These are phyloP conservation scores for Sebastes kiyomatsui DNA, from an alignment of 2,797 vertebrate genomes.

Conservation along the genomic window DNA sequence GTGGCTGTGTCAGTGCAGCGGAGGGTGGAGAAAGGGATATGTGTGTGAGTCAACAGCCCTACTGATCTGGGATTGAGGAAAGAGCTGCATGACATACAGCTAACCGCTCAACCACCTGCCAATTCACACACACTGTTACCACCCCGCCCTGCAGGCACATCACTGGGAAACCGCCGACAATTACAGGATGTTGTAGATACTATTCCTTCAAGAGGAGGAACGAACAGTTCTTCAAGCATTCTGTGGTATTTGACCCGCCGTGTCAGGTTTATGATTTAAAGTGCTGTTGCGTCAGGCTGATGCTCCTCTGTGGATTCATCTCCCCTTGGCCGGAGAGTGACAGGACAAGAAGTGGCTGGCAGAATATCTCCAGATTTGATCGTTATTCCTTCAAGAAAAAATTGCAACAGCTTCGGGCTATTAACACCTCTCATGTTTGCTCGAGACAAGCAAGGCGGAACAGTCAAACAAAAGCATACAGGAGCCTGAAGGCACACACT, in stretches of 20 bases:
- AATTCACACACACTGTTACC: constrained; percentile 40
- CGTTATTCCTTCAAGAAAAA: neutral
- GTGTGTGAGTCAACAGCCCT: constrained; percentile 52
- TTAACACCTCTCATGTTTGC: neutral
- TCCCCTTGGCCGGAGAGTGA: constrained; percentile 4
- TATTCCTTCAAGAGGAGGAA: constrained; percentile 36
- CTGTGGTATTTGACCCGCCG: constrained; percentile 38
- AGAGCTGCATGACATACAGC: constrained; percentile 37
- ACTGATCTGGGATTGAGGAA: constrained; percentile 38
- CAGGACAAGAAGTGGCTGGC: constrained; percentile 13
- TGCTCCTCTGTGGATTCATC: constrained; percentile 5
- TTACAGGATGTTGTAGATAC: constrained; percentile 51
- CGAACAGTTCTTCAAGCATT: constrained; percentile 24
- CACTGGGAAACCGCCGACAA: constrained; percentile 50
- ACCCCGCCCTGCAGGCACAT: constrained; percentile 56
- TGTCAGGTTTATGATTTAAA: constrained; percentile 53
- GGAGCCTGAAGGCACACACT: neutral
- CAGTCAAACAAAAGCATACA: constrained; percentile 4
- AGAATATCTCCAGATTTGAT: constrained; percentile 8
- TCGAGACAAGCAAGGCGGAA: constrained; percentile 11
- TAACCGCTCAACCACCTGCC: constrained; percentile 53
- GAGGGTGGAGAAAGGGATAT: constrained; percentile 47
- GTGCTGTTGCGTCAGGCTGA: constrained; percentile 34
- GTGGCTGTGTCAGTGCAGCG: constrained; percentile 31
- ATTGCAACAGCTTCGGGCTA: constrained; percentile 15